Evolutionary conservation across 2,797 vertebrate species (phyloP), one percentile per base, ranked within the genome.

Genomic region (Takifugu ocellatus): DNA sequence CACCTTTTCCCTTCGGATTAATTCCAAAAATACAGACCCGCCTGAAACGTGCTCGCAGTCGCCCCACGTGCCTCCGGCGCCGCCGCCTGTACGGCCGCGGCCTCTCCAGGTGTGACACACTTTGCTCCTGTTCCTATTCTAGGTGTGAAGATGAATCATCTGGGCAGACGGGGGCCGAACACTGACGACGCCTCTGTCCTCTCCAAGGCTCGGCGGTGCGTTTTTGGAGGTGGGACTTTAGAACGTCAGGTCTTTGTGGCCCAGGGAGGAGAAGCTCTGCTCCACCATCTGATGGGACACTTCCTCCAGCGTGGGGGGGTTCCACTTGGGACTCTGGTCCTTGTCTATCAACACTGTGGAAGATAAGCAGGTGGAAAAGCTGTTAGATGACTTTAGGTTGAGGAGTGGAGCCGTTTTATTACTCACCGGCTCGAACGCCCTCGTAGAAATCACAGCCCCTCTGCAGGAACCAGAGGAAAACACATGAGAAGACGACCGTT

Each of bases 241-340:
- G 53, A 94, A 53, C 52, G 76, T 86, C 75, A 96, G 90, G 51
- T 96, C 94, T 0, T 75, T 72, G 3, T 61, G 88, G 74, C 93
- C 93, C 74, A 95, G 78, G 0, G 94, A 86, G 60, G 91, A 86
- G 75, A 96, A 94, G 63, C 90, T 90, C 46, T 74, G 54, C 0
- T 93, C 90, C 82, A 96, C 52, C 4, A 75, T 83, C 74, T 92
- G 86, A 9, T 94, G 89, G 0, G 91, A 90, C 59, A 96, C 90
- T 56, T 93, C 92, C 79, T 92, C 92, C 44, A 93, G 79, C 0
- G 78, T n/a, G 2, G 90, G 70, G 5, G 94, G 94, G 33, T 85
- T 94, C 94, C 94, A 96, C 60, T 77, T 90, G 21, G 94, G 92
- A 49, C 57, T 89, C 6, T 93, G 93, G 86, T 88, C 87, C 29